Evolutionary conservation across 2,888 invertebrate species (phyloP).

Genomic region (Eugnorisma glareosa): DNA sequence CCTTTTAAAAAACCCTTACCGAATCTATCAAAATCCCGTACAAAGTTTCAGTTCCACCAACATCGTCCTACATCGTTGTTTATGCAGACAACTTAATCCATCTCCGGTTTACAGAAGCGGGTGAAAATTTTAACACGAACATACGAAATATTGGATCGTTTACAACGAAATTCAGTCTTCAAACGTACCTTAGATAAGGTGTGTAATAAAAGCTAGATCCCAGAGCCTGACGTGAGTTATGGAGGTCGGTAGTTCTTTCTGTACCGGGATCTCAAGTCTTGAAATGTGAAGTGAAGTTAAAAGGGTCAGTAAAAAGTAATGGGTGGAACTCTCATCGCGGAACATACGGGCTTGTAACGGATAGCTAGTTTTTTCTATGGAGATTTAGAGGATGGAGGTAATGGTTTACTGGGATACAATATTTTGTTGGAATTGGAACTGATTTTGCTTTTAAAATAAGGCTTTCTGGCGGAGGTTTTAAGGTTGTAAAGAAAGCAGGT

Average conservation of each 20-base stretch:
- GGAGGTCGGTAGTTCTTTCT: slow-evolving; percentile 69
- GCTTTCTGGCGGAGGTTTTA: neutral
- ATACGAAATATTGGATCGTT: slow-evolving; percentile 58
- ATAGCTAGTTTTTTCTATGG: slow-evolving; percentile 56
- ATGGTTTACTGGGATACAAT: neutral
- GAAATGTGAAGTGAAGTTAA: slow-evolving; percentile 68
- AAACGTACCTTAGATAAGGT: slow-evolving; percentile 64
- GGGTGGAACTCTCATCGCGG: slow-evolving; percentile 59
- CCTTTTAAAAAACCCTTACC: slow-evolving; percentile 10
- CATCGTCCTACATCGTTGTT: slow-evolving; percentile 37
- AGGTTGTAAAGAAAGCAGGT: too few species aligned
- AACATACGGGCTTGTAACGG: slow-evolving; percentile 43
- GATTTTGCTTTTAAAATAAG: neutral
- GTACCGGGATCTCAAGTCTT: slow-evolving; percentile 65
- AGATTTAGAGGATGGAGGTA: slow-evolving; percentile 26
- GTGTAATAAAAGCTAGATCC: slow-evolving; percentile 67
- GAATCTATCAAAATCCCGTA: slow-evolving; percentile 24
- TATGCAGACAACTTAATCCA: slow-evolving; percentile 55
- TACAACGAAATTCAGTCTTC: slow-evolving; percentile 59
- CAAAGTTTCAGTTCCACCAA: slow-evolving; percentile 16
- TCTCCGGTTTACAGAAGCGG: slow-evolving; percentile 40
- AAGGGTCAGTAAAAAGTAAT: slow-evolving; percentile 72
- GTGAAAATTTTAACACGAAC: slow-evolving; percentile 49
- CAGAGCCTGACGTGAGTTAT: slow-evolving; percentile 69
- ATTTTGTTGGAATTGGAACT: neutral